Conservation (phyloP, 2,797 vertebrate species). For the Rhinatrema bivittatum region DNA sequence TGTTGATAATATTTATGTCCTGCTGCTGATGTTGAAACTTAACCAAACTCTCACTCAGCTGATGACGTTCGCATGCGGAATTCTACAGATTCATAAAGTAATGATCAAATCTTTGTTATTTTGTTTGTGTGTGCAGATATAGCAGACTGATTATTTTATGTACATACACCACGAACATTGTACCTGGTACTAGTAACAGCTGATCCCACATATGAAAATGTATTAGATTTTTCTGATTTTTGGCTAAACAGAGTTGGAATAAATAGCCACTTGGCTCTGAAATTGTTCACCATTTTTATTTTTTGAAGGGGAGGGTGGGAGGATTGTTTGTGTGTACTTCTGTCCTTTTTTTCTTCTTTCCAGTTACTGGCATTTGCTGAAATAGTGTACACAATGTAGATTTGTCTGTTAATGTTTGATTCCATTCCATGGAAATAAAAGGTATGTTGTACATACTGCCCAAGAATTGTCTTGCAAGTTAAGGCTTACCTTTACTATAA, state of each 20-base stretch:
- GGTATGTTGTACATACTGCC: constrained; percentile 98
- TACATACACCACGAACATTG: constrained; percentile 46
- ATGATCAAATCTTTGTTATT: constrained; percentile 40
- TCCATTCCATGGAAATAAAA: constrained; percentile 86
- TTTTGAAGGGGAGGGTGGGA: too few species aligned
- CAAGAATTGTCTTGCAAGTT: constrained; percentile 91
- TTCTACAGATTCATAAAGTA: constrained; percentile 39
- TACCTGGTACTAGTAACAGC: constrained; percentile 44
- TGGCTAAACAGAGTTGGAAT: too few species aligned
- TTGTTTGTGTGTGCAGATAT: constrained; percentile 37
- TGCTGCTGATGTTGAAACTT: constrained; percentile 47
- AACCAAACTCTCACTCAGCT: constrained; percentile 32
- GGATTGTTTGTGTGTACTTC: constrained; percentile 60
- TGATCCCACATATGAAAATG: constrained; percentile 6
- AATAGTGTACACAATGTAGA: constrained; percentile 68
- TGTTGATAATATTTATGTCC: constrained; percentile 63
- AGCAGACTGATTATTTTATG: constrained; percentile 46
- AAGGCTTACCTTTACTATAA: constrained; percentile 93
- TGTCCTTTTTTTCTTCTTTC: constrained; percentile 58
- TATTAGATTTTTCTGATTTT: not conserved
- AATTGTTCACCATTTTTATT: too few species aligned
- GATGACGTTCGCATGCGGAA: constrained; percentile 32
- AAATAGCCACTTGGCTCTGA: too few species aligned
- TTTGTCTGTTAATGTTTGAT: constrained; percentile 59
- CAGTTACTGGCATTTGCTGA: constrained; percentile 63